Conservation (phyloP, 2,113 vertebrate species). For the Ranitomeya imitator region DNA sequence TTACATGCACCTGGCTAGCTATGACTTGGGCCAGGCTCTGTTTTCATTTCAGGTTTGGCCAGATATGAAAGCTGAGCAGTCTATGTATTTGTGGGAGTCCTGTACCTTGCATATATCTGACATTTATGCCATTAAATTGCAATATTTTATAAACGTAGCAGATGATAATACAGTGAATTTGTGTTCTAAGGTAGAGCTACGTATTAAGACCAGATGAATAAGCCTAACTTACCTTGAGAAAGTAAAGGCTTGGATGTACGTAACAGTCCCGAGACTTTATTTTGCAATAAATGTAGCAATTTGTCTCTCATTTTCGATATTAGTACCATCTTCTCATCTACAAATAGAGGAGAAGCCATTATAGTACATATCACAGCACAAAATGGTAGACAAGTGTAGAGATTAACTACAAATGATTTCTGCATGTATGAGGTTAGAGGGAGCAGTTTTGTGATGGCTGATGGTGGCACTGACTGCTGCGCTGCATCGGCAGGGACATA, state of each 20-base stretch:
- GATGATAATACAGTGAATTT: not conserved
- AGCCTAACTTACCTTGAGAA: conserved; percentile 7
- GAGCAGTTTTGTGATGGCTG: not conserved
- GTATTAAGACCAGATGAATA: not conserved
- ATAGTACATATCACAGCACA: conserved; percentile 13
- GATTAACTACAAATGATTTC: not conserved
- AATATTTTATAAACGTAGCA: not conserved
- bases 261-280: conserved; percentile 50
- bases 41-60: no score
- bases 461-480: not conserved
- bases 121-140: no score
- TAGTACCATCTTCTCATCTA: conserved; percentile 64
- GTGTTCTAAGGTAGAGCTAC: not conserved
- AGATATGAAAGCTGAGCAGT: no score
- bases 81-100: no score
- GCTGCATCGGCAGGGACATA: no score
- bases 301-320: conserved; percentile 62
- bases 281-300: conserved; percentile 24
- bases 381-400: not conserved
- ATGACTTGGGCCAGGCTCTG: no score
- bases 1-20: no score
- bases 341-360: not conserved
- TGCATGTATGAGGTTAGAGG: not conserved
- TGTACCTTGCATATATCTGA: no score
- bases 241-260: not conserved